Evolutionary conservation across 2,888 invertebrate species (phyloP).

Genomic region (Drosophila melanosoma): DNA sequence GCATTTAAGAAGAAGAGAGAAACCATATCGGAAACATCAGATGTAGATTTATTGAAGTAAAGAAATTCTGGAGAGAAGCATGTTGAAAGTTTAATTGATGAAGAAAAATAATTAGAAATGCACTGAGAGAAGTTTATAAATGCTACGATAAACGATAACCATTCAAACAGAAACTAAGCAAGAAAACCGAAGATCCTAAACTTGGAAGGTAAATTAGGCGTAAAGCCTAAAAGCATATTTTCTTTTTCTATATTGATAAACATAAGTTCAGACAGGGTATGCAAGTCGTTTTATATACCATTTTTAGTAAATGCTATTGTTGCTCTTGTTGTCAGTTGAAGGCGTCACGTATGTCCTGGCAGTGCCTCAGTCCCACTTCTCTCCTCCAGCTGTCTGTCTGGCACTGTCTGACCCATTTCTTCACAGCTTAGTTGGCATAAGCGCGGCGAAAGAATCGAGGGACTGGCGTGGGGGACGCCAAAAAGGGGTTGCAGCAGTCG

Average conservation of each 20-base stretch:
- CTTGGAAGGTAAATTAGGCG: no score
- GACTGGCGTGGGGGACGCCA: neutral
- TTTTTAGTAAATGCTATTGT: slow-evolving; percentile 53
- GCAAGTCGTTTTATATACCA: slow-evolving; percentile 19
- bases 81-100: neutral
- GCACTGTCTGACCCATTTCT: slow-evolving; percentile 73
- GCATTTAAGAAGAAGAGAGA: neutral
- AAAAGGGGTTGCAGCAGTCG: neutral
- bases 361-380: slow-evolving; percentile 17
- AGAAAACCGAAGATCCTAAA: neutral
- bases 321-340: slow-evolving; percentile 53
- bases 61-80: neutral
- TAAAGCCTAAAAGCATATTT: no score
- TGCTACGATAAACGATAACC: neutral
- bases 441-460: slow-evolving; percentile 6
- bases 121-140: neutral
- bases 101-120: neutral
- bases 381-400: slow-evolving; percentile 10
- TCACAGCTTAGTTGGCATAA: slow-evolving; percentile 58
- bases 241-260: no score
- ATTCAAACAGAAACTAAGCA: neutral
- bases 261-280: slow-evolving; percentile 19
- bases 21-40: neutral
- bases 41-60: neutral
- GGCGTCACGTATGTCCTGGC: slow-evolving; percentile 61